Base-by-base conservation (phyloP, 2,888 invertebrate species). In the Habroteleia sp. region DNA sequence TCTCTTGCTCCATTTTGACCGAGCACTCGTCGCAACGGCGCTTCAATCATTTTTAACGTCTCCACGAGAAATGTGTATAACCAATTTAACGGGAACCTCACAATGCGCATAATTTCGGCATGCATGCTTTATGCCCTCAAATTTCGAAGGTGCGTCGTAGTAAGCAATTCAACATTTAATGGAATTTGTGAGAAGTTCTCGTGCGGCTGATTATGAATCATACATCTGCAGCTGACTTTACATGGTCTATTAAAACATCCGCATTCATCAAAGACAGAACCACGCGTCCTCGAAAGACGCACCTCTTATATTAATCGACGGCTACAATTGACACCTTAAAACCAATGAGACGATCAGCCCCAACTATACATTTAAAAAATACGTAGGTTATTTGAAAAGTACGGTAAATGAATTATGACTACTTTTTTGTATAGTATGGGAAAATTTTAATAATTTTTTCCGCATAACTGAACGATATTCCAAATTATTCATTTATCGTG, bases 121-220 rank as follows among this genome's bases (percentile, higher is more conserved):
- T 66, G 52, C 39, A 60, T 65, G 62, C 72, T 62, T 63, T 56
- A 60, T 72, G 52, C 46, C 11, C 62, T 42, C 33, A 62, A 73
- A 66, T 66, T 76, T 56, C 54, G 44, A 72, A 72, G 62, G 66
- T 74, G 74, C 63, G 69, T 58, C 65, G 66, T 66, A 56, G 35
- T 69, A 76, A 73, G 72, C 76, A 68, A 72, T 69, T 73, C 72
- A 63, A 69, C 63, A 68, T 73, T 72, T 73, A 68, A 76, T 73
- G 69, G 72, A 76, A 76, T 72, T 76, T 76, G 62, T 50, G 72
- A 52, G 58, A 73, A 72, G 37, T 72, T 76, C 27, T 44, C 39
- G 56, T 56, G 46, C 20, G 56, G 58, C 50, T 71, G 72, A 72
- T 72, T 76, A 76, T 72, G 72, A 76, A 76, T 76, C 63, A 76